Evolutionary conservation across 2,113 vertebrate genomes (phyloP).

Genomic region (Ailuropoda melanoleuca): DNA sequence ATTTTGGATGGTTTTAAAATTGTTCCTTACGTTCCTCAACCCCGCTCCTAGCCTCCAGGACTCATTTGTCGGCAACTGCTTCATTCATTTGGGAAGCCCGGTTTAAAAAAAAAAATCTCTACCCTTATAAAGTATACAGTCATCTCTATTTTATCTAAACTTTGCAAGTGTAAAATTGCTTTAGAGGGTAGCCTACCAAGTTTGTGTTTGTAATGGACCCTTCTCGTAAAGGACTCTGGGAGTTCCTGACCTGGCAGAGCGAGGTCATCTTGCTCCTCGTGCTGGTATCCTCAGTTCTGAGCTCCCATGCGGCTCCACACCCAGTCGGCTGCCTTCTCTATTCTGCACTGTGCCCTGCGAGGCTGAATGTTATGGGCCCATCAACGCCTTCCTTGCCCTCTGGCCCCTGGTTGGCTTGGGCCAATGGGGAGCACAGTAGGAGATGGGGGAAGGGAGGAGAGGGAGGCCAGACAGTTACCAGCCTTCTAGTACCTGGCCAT

Average conservation of each 20-base stretch:
- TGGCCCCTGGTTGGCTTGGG: background rate
- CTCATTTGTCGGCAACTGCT: background rate
- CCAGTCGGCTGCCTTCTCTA: background rate
- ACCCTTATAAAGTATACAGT: background rate
- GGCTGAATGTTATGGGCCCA: background rate
- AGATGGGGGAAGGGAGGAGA: background rate
- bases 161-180: background rate
- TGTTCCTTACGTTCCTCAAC: slow-evolving; percentile 1
- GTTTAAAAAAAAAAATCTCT: background rate
- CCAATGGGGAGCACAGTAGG: background rate
- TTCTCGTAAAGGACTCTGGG: background rate
- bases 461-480: background rate
- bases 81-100: slow-evolving; percentile 22
- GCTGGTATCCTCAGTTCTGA: background rate
- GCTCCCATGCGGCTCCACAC: background rate
- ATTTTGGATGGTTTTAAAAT: slow-evolving; percentile 30
- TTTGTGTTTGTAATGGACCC: background rate
- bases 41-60: background rate
- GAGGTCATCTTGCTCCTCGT: background rate
- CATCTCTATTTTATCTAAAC: background rate
- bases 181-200: background rate
- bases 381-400: background rate
- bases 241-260: background rate
- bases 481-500: background rate
- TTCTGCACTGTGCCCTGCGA: background rate